A percentile compares a stretch with the other conserved stretches of the same genome.
These are phyloP conservation scores for Rotaria socialis DNA, from an alignment of 2,888 invertebrate genomes.

Conservation along the genomic window DNA sequence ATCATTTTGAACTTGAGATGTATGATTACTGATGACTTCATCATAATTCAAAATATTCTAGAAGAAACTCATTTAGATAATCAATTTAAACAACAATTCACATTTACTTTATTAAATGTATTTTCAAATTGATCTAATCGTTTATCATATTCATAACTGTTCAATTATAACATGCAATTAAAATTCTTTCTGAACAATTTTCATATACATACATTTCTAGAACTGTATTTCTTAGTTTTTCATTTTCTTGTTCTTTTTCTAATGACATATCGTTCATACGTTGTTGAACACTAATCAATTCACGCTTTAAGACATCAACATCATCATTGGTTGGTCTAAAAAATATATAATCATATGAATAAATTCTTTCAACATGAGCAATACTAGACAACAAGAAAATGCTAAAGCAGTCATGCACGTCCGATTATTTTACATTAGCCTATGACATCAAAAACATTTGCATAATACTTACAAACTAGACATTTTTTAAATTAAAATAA, in stretches of 20 bases:
- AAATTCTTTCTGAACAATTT: background rate
- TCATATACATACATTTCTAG: background rate
- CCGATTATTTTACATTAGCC: background rate
- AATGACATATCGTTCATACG: slow-evolving; percentile 62
- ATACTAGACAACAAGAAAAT: too few species aligned
- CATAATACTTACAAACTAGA: slow-evolving; percentile 10
- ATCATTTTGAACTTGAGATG: background rate
- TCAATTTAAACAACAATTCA: background rate
- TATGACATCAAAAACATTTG: background rate
- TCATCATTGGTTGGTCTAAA: slow-evolving; percentile 62
- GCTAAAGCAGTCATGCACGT: background rate
- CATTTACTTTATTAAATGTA: background rate
- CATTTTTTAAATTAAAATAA: background rate
- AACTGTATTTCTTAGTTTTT: slow-evolving; percentile 44
- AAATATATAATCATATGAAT: slow-evolving; percentile 29
- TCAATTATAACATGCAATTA: background rate
- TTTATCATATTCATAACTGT: background rate
- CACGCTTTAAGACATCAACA: slow-evolving; percentile 62
- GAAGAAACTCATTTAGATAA: background rate
- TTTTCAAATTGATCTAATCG: background rate
- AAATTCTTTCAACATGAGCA: too few species aligned
- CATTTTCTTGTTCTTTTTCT: slow-evolving; percentile 60
- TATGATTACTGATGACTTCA: background rate
- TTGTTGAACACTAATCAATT: slow-evolving; percentile 63
- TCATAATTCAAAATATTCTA: background rate